Conservation (phyloP, 2,797 vertebrate genomes). For the Ctenopoma multispine region DNA sequence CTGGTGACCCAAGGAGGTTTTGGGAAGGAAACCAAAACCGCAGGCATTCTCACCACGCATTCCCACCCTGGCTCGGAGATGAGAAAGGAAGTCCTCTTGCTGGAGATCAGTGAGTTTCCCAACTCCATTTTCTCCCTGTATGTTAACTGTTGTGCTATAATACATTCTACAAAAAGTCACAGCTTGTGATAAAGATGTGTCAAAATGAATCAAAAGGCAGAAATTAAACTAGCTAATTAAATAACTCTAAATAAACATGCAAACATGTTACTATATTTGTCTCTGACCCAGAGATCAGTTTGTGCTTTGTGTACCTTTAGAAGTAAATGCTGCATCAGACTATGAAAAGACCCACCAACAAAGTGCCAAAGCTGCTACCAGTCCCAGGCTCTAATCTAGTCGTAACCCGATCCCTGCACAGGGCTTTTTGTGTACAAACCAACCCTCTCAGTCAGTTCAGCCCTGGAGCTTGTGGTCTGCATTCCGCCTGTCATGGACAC, state of each 20-base stretch:
- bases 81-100: conserved; percentile 51
- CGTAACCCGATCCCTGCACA: conserved; percentile 69
- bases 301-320: conserved; percentile 53
- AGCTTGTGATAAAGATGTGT: conserved; percentile 52
- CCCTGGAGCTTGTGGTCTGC: conserved; percentile 73
- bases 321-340: conserved; percentile 46
- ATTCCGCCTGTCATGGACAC: conserved; percentile 79
- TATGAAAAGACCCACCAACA: conserved; percentile 58
- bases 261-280: conserved; percentile 48
- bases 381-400: conserved; percentile 64
- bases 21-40: conserved; percentile 69
- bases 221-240: conserved; percentile 40
- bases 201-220: conserved; percentile 34
- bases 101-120: conserved; percentile 56
- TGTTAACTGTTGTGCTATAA: conserved; percentile 40
- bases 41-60: conserved; percentile 63
- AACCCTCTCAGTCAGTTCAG: conserved; percentile 72
- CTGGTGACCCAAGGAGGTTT: conserved; percentile 69
- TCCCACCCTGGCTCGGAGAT: conserved; percentile 48
- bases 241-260: conserved; percentile 22
- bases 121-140: conserved; percentile 51
- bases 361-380: conserved; percentile 63
- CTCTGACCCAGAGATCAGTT: conserved; percentile 47
- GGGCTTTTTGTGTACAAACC: conserved; percentile 72
- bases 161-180: conserved; percentile 24